Evolutionary conservation across 2,797 vertebrate genomes (phyloP).

Genomic region (Luscinia luscinia): DNA sequence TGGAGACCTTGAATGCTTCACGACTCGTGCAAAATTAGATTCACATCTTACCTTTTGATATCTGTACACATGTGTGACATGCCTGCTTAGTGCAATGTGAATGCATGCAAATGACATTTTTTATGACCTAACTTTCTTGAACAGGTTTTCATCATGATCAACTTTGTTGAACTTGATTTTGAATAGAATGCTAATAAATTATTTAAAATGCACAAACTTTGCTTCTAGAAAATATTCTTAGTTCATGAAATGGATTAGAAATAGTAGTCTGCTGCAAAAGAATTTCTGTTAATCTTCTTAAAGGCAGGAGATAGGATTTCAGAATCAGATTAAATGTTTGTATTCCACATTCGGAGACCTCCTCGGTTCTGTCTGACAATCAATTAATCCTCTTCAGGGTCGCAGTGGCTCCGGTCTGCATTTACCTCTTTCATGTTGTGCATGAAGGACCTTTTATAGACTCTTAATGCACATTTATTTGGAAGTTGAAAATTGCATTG

Average conservation of each 20-base stretch:
- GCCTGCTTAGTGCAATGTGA: neutral
- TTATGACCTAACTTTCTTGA: neutral
- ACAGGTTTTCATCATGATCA: neutral
- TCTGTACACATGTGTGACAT: neutral
- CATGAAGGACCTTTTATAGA: neutral
- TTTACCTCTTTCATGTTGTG: neutral
- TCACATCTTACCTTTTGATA: neutral
- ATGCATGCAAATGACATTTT: neutral
- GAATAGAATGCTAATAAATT: neutral
- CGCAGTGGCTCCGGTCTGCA: neutral
- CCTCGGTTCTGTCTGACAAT: conserved; percentile 5
- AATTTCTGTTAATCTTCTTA: conserved; percentile 60
- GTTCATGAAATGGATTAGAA: conserved; percentile 39
- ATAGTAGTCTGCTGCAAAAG: conserved; percentile 12
- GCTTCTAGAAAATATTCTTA: conserved; percentile 10
- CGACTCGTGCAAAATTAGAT: neutral
- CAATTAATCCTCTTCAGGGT: conserved; percentile 37
- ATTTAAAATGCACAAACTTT: conserved; percentile 8
- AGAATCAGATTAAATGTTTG: conserved; percentile 64
- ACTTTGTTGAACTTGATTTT: conserved; percentile 9
- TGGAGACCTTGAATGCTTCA: neutral
- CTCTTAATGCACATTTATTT: neutral
- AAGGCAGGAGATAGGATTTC: conserved; percentile 57
- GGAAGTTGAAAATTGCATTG: neutral
- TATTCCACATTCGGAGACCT: conserved; percentile 33